These are phyloP conservation scores for Enteromius argenteus DNA, from an alignment of 2,797 vertebrate genomes.

Conservation along the genomic window DNA sequence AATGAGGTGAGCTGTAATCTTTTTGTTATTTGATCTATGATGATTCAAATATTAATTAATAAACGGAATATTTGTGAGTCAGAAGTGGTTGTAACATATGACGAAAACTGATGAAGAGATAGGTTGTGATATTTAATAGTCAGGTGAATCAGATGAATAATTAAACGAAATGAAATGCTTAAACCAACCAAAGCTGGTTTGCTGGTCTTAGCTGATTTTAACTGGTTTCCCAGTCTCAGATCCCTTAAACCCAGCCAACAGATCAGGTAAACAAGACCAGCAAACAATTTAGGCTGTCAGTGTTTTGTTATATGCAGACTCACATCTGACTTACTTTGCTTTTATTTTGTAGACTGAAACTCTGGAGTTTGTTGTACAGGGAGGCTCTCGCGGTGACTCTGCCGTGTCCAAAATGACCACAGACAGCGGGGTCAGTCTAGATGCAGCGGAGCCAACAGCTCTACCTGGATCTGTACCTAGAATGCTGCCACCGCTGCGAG, in stretches of 20 bases:
- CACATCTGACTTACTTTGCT: constrained; percentile 46
- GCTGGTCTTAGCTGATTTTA: neutral
- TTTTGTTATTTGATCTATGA: neutral
- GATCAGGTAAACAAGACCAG: neutral
- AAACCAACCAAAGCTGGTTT: neutral
- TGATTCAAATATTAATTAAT: neutral
- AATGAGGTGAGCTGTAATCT: constrained; percentile 68
- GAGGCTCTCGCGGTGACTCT: constrained; percentile 67
- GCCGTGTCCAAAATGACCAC: constrained; percentile 69
- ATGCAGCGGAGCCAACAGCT: constrained; percentile 58
- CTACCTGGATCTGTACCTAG: constrained; percentile 71
- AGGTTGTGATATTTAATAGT: neutral
- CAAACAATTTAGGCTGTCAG: neutral
- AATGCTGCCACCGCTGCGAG: constrained; percentile 67
- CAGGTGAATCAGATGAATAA: neutral
- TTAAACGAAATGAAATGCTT: constrained; percentile 1
- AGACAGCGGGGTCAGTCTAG: constrained; percentile 75
- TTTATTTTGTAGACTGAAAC: constrained; percentile 41
- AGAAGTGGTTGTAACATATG: neutral
- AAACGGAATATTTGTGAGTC: neutral
- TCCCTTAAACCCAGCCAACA: neutral
- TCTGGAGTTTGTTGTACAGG: constrained; percentile 39
- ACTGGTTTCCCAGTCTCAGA: neutral
- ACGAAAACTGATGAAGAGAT: neutral
- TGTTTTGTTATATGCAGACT: constrained; percentile 6